These are phyloP conservation scores for Callimorpha dominula DNA, from an alignment of 2,888 invertebrate species.

Conservation along the genomic window DNA sequence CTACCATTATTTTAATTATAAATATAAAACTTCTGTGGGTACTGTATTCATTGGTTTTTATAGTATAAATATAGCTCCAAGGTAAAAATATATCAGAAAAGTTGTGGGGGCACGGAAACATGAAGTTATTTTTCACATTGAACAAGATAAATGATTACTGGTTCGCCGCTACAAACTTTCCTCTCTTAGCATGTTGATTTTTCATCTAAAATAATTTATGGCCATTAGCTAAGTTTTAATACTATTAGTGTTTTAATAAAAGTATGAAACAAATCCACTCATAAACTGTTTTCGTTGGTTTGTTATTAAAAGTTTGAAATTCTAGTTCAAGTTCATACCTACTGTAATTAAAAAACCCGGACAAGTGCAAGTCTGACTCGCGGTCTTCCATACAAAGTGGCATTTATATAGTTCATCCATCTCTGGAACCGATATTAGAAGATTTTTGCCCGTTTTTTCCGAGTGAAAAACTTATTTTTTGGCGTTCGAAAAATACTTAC, in stretches of 20 bases:
- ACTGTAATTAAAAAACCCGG: no score
- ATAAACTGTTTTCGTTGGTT: not conserved
- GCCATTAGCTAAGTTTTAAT: constrained; percentile 14
- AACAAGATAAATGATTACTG: constrained; percentile 45
- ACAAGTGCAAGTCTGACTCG: no score
- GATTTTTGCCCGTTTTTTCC: no score
- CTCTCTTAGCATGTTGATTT: constrained; percentile 32
- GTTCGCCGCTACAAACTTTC: constrained; percentile 33
- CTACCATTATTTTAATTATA: no score
- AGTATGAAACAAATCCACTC: not conserved
- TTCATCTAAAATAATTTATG: constrained; percentile 32
- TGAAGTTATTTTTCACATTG: constrained; percentile 44
- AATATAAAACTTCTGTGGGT: no score
- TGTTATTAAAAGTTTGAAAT: not conserved
- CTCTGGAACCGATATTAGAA: not conserved
- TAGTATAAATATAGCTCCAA: not conserved
- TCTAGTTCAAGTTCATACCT: no score
- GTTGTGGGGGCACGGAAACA: constrained; percentile 27
- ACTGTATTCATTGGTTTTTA: not conserved
- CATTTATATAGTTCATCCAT: not conserved
- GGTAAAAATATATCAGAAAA: constrained; percentile 31
- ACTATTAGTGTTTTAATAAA: not conserved
- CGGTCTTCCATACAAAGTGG: no score
- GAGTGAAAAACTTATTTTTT: no score
- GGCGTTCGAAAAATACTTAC: no score